phyloP scores from a whole-genome alignment of 1,140 invertebrate genomes.

The Drosophila mojavensis region DNA sequence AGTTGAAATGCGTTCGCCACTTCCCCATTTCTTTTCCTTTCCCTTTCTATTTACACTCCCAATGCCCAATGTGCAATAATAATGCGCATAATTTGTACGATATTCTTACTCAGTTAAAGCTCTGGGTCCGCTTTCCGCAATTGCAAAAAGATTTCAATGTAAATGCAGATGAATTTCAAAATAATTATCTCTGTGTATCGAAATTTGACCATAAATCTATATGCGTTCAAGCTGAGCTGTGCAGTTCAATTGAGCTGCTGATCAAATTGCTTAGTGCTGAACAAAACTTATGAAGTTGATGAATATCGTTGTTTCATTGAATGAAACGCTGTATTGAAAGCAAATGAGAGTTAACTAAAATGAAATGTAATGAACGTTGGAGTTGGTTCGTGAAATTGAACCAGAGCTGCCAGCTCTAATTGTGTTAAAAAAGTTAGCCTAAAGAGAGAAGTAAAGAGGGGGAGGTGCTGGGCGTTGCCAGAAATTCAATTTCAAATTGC shows the following conservation, averaged over 20 bases:
- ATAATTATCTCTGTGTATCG: conserved; percentile 23
- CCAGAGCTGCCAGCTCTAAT: too few relatives aligned
- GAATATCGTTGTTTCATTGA: too few relatives aligned
- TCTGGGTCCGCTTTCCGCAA: conserved; percentile 17
- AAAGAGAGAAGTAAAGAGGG: neutral
- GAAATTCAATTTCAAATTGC: conserved; percentile 74
- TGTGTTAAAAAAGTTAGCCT: conserved; percentile 14
- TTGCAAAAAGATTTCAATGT: conserved; percentile 8
- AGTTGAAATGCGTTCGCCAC: neutral
- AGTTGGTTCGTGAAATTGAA: too few relatives aligned
- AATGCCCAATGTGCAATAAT: conserved; percentile 3
- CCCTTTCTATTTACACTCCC: neutral
- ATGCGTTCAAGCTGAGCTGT: neutral
- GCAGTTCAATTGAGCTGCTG: too few relatives aligned
- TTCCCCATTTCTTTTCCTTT: neutral
- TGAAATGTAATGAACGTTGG: too few relatives aligned
- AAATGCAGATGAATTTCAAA: conserved; percentile 18
- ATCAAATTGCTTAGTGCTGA: too few relatives aligned
- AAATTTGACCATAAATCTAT: conserved; percentile 65
- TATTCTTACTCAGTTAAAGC: conserved; percentile 40
- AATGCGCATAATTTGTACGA: conserved; percentile 37
- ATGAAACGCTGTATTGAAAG: too few relatives aligned
- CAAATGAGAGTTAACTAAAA: too few relatives aligned
- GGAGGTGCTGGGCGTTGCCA: conserved; percentile 13
- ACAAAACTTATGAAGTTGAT: too few relatives aligned